A percentile compares a stretch with the other conserved stretches of the same genome.
These are phyloP conservation scores for Brenthis daphne DNA, from an alignment of 2,888 invertebrate species.

Conservation along the genomic window DNA sequence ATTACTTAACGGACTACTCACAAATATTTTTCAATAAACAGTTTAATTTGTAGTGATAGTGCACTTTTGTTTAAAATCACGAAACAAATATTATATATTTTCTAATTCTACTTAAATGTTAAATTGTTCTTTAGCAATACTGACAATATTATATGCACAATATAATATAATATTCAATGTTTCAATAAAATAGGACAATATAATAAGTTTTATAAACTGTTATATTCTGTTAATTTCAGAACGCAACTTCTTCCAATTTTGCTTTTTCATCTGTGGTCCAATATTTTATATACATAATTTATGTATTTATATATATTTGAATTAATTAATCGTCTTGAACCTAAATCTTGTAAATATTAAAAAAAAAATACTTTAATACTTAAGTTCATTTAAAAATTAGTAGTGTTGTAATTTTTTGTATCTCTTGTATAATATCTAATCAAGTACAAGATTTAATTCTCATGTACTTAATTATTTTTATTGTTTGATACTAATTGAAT, in stretches of 20 bases:
- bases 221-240: not conserved
- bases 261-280: slow-evolving; percentile 1
- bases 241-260: not conserved
- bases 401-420: not conserved
- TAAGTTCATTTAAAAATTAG: no score
- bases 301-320: slow-evolving; percentile 10
- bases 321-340: not conserved
- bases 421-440: not conserved
- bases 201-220: not conserved
- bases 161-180: no score
- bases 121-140: no score
- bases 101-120: no score
- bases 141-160: no score
- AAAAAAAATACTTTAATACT: no score
- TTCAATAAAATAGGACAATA: not conserved
- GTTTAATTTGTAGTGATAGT: no score
- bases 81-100: no score
- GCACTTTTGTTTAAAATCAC: no score
- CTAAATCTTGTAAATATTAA: not conserved
- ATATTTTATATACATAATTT: not conserved
- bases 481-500: slow-evolving; percentile 13
- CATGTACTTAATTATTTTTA: not conserved
- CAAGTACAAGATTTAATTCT: slow-evolving; percentile 6
- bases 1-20: no score
- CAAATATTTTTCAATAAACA: no score